Evolutionary conservation across 2,797 vertebrate genomes (phyloP).

Genomic region (Labroides dimidiatus): DNA sequence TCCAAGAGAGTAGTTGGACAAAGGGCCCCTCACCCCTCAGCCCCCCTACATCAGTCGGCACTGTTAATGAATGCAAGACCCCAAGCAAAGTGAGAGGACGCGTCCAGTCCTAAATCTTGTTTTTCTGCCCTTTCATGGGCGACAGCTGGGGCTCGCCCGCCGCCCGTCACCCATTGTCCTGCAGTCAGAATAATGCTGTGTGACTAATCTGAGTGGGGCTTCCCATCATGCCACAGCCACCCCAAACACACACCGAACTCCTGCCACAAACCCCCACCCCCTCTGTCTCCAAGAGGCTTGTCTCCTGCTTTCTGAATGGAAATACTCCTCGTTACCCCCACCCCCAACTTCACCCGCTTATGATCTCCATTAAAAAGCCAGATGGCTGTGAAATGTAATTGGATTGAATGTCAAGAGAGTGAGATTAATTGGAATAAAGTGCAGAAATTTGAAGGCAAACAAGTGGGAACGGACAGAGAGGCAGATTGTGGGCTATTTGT

Average conservation of each 20-base stretch:
- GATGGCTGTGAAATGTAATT: slow-evolving; percentile 84
- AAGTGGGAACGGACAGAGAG: slow-evolving; percentile 67
- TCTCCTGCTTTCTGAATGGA: slow-evolving; percentile 73
- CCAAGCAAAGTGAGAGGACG: slow-evolving; percentile 88
- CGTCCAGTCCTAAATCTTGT: slow-evolving; percentile 95
- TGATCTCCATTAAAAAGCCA: slow-evolving; percentile 82
- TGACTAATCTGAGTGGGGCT: slow-evolving; percentile 94
- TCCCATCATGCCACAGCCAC: slow-evolving; percentile 89
- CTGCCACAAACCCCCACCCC: slow-evolving; percentile 49
- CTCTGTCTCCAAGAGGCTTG: slow-evolving; percentile 55
- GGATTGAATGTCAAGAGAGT: slow-evolving; percentile 79
- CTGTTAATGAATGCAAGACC: slow-evolving; percentile 91
- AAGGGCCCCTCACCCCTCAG: slow-evolving; percentile 73
- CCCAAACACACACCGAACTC: slow-evolving; percentile 79
- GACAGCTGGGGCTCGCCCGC: slow-evolving; percentile 96
- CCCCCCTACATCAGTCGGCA: slow-evolving; percentile 74
- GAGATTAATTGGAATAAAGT: slow-evolving; percentile 80
- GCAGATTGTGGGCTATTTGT: slow-evolving; percentile 59
- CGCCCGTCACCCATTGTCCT: slow-evolving; percentile 92
- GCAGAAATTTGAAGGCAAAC: slow-evolving; percentile 81
- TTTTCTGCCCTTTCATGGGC: slow-evolving; percentile 92
- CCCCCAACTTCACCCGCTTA: slow-evolving; percentile 52
- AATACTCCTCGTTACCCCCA: not conserved
- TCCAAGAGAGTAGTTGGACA: slow-evolving; percentile 79
- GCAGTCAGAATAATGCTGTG: slow-evolving; percentile 93